Percentiles rank a stretch among this genome's conserved stretches.
Evolutionary conservation across 2,888 invertebrate species (phyloP).

Genomic region (Rhagophthalmus giganteus): DNA sequence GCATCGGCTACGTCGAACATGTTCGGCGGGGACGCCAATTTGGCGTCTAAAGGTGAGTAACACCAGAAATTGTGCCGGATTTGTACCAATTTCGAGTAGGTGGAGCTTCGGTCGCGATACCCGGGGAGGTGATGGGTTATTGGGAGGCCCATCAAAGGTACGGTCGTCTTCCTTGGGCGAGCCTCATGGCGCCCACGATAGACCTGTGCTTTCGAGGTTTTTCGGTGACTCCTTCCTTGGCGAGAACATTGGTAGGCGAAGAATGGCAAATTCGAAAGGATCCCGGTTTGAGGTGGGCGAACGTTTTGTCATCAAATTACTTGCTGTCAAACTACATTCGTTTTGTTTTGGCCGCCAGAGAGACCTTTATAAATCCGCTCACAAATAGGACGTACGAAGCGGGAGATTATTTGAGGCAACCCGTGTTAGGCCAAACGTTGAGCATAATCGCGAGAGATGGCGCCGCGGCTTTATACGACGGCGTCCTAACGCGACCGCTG

Average conservation of each 20-base stretch:
- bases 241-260: constrained; percentile 29
- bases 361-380: no score
- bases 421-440: no score
- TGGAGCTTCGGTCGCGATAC: constrained; percentile 78
- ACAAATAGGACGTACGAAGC: no score
- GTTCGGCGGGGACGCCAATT: constrained; percentile 1
- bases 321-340: no score
- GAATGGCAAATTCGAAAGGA: constrained; percentile 30
- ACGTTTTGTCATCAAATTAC: no score
- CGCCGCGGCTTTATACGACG: constrained; percentile 61
- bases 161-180: constrained; percentile 77
- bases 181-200: constrained; percentile 78
- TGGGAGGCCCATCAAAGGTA: constrained; percentile 73
- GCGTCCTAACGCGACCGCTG: constrained; percentile 56
- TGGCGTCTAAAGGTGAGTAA: constrained; percentile 1
- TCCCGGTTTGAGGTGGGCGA: constrained; percentile 41
- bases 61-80: no score
- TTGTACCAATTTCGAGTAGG: constrained; percentile 52
- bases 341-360: no score
- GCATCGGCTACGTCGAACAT: not conserved
- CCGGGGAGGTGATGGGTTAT: constrained; percentile 86
- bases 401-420: no score
- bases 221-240: constrained; percentile 60
- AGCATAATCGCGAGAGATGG: constrained; percentile 59
- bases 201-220: constrained; percentile 74